A percentile compares a stretch with the other conserved stretches of the same genome.
Evolutionary conservation across 2,888 invertebrate genomes (phyloP).

Genomic region (Orthonychiurus folsomi): DNA sequence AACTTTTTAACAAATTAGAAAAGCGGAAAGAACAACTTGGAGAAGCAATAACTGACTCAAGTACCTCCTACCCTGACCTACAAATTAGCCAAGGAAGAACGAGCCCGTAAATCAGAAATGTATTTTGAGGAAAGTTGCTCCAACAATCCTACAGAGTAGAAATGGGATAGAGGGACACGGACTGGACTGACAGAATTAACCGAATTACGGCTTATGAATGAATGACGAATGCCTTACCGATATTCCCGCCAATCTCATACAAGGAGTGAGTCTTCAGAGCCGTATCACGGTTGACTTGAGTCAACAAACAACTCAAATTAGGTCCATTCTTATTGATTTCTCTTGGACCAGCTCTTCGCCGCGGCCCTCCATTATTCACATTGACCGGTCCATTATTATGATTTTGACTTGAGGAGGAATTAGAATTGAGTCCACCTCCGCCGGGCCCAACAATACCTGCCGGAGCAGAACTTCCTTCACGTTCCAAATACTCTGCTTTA

Average conservation of each 20-base stretch:
- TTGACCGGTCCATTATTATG: conserved; percentile 5
- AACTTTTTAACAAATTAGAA: neutral
- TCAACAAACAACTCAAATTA: conserved; percentile 44
- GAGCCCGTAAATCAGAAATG: neutral
- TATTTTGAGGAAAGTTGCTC: neutral
- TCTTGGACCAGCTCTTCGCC: conserved; percentile 29
- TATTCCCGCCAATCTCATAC: conserved; percentile 51
- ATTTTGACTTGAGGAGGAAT: neutral
- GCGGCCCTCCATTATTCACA: conserved; percentile 22
- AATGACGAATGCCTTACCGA: conserved; percentile 44
- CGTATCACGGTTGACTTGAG: conserved; percentile 44
- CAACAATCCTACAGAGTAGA: too few species aligned
- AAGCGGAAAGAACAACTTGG: neutral
- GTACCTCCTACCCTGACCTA: conserved; percentile 1
- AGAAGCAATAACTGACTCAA: neutral
- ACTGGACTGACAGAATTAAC: neutral
- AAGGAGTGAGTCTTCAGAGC: conserved; percentile 45
- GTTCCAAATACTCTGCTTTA: conserved; percentile 38
- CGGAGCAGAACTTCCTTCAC: conserved; percentile 23
- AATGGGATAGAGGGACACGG: too few species aligned
- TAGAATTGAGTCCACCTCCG: conserved; percentile 14
- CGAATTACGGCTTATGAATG: neutral
- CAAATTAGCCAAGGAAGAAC: neutral
- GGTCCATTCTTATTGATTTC: conserved; percentile 36
- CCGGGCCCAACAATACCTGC: conserved; percentile 14